Base-by-base conservation (phyloP, 2,797 vertebrate genomes). In the Sebastolobus alascanus region DNA sequence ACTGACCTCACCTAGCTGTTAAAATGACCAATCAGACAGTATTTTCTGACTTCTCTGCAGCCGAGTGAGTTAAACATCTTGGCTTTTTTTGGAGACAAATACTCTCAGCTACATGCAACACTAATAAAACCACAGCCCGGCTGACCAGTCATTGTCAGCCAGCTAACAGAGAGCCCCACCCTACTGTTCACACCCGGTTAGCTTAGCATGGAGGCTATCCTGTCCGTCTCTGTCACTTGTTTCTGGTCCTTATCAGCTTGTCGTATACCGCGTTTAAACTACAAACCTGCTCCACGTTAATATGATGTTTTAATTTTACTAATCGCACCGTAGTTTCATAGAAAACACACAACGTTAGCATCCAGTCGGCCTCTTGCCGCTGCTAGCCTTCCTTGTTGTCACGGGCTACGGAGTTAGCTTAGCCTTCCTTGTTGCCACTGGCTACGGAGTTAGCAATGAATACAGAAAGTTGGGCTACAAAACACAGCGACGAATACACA, bases 151-250 rank as follows among this genome's bases (percentile, higher is more conserved):
- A 75, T 61, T 76, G 87, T 86, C 80, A 68, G 46, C 11, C 2
- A 52, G 79, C 85, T 54, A 68, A 43, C 60, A 54, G 70, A 61
- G 71, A 84, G 90, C 93, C 93, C 89, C 93, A 92, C 92, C 93
- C 93, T 88, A 14, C 40, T 12, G 29, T n/a, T 25, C 29, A 55
- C 46, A 59, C 54, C 59, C 16, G 9, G 58, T 72, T 78, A 84
- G 66, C 60, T 43, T 63, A 75, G 46, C 69, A 64, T 1, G 2
- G 2, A 5, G 6, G 7, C 33, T 37, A 27, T 8, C 13, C 8
- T 54, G 0, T 65, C 22, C 0, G 2, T 6, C n/a, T 59, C 25
- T n/a, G 5, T 6, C 2, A 4, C 12, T 3, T 31, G 3, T 11
- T 6, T 50, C 1, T 13, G 3, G 0, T 8, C 11, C 0, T 8